Evolutionary conservation across 2,113 vertebrate genomes (phyloP).

Genomic region (Candoia aspera): DNA sequence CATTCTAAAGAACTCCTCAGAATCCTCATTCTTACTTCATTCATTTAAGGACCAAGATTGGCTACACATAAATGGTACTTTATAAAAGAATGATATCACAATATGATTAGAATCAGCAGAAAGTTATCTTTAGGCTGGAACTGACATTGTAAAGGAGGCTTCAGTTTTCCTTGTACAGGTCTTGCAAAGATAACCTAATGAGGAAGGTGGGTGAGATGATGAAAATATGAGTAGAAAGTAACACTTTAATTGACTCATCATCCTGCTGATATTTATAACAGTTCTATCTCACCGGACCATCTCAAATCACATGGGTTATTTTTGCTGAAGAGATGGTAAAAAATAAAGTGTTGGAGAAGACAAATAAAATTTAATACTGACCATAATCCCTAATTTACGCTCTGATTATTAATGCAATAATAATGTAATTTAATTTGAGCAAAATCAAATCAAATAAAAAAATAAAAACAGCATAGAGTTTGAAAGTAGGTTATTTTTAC

Average conservation of each 20-base stretch:
- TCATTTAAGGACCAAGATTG: background rate
- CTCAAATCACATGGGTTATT: slow-evolving; percentile 8
- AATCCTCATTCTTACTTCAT: background rate
- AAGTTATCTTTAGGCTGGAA: background rate
- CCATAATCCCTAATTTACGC: slow-evolving; percentile 23
- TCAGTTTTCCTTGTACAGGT: background rate
- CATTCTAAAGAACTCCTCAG: background rate
- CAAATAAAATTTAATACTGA: slow-evolving; percentile 13
- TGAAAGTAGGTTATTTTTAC: background rate
- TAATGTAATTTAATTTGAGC: background rate
- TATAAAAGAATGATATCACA: background rate
- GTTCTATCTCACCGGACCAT: background rate
- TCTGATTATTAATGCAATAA: background rate
- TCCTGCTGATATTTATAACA: background rate
- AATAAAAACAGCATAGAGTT: background rate
- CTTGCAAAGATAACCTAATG: background rate
- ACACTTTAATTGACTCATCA: background rate
- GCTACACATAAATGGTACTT: background rate
- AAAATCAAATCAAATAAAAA: background rate
- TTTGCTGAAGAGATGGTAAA: background rate
- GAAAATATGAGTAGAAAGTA: slow-evolving; percentile 6
- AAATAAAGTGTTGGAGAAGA: background rate
- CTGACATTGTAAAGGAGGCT: background rate
- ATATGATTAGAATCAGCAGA: background rate
- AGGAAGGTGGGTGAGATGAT: slow-evolving; percentile 10